Conservation (phyloP, 2,888 invertebrate genomes). For the Rapana venosa region DNA sequence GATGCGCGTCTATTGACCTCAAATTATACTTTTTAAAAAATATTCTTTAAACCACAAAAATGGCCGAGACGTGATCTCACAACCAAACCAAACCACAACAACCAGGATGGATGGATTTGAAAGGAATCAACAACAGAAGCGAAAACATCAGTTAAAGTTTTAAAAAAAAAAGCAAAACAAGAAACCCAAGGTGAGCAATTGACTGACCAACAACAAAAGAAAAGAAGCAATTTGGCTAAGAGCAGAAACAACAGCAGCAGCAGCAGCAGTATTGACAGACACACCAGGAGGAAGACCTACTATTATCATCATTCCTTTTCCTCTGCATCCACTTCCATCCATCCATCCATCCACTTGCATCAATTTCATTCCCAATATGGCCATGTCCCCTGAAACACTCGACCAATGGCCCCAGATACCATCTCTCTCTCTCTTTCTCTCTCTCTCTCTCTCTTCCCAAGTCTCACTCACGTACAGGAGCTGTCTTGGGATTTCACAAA, state of each 20-base stretch:
- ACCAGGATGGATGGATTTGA: no score
- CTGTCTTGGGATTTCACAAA: conserved; percentile 2
- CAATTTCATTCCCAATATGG: background rate
- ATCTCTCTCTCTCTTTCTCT: background rate
- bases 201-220: background rate
- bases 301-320: background rate
- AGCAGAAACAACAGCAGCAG: background rate
- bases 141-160: no score
- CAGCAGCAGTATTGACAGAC: background rate
- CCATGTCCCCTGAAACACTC: background rate
- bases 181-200: background rate
- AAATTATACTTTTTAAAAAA: no score
- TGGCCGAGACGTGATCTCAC: no score
- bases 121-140: no score
- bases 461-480: background rate
- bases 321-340: background rate
- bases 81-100: no score
- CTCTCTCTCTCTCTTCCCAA: background rate
- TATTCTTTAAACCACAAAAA: no score
- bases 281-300: background rate
- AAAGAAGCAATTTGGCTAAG: conserved; percentile 11
- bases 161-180: background rate
- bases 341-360: background rate
- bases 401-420: background rate
- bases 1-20: no score